phyloP scores from a whole-genome alignment of 64 coral and sea anemone species.

The Pocillopora verrucosa region DNA sequence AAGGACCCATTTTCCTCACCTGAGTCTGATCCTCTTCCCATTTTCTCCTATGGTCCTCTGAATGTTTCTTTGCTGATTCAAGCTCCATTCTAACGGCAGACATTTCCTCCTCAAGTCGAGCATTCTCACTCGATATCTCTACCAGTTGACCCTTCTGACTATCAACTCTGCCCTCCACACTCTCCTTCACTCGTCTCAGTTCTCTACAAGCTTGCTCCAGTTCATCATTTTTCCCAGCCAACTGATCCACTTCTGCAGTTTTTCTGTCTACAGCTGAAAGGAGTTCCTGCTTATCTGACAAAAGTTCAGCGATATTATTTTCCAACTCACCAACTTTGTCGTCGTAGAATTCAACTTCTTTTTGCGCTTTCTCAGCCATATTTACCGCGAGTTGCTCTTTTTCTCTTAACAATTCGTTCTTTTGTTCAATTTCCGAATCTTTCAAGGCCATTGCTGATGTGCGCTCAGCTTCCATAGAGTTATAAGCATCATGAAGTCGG shows the following conservation, averaged over 20 bases:
- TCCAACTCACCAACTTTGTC: conserved; percentile 8
- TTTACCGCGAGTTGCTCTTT: not conserved
- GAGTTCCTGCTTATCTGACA: conserved; percentile 24
- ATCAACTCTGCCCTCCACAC: conserved; percentile 19
- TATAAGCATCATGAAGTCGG: not conserved
- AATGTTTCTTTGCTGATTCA: not conserved
- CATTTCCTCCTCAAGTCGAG: not conserved
- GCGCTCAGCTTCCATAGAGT: not conserved
- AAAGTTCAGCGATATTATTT: conserved; percentile 4
- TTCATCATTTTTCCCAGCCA: not conserved
- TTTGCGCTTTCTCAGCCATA: conserved; percentile 33
- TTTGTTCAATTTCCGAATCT: conserved; percentile 25
- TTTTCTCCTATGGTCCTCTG: not conserved
- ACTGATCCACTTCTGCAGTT: conserved; percentile 20
- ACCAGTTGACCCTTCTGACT: not conserved
- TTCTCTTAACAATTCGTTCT: not conserved
- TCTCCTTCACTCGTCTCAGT: conserved; percentile 11
- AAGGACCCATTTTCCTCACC: not conserved
- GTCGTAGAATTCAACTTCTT: conserved; percentile 1
- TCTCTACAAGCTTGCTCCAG: not conserved
- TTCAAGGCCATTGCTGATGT: conserved; percentile 4
- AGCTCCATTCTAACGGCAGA: not conserved
- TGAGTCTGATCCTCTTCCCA: not conserved
- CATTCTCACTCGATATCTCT: conserved; percentile 31
- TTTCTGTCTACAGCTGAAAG: not conserved